Evolutionary conservation across 2,888 invertebrate genomes (phyloP).

Genomic region (Leucoptera coffeella): DNA sequence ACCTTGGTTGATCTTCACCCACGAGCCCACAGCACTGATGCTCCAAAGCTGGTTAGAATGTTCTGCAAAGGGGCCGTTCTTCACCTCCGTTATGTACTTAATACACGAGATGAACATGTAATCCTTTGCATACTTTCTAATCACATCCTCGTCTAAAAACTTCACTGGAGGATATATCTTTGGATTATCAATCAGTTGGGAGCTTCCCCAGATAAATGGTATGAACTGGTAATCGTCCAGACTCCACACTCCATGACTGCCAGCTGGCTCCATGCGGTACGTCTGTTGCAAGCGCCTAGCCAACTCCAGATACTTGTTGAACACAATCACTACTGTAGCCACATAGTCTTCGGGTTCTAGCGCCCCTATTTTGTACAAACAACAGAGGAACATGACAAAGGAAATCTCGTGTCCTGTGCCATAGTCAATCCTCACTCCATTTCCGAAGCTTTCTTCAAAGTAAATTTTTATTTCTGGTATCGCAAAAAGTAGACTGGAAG

Average conservation of each 20-base stretch:
- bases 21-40: constrained; percentile 88
- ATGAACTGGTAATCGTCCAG: constrained; percentile 98
- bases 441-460: constrained; percentile 89
- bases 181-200: constrained; percentile 83
- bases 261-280: constrained; percentile 98
- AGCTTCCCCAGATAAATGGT: constrained; percentile 98
- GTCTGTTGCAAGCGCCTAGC: constrained; percentile 79
- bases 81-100: constrained; percentile 85
- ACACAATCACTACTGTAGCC: constrained; percentile 70
- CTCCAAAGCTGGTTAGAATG: constrained; percentile 99
- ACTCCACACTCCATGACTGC: constrained; percentile 98
- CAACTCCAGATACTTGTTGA: constrained; percentile 79
- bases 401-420: constrained; percentile 98
- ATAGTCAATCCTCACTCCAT: constrained; percentile 95
- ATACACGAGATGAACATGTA: constrained; percentile 93
- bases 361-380: constrained; percentile 83
- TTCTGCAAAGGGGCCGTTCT: constrained; percentile 96
- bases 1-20: constrained; percentile 93
- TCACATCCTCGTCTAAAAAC: constrained; percentile 75
- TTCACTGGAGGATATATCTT: constrained; percentile 74
- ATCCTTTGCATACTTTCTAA: constrained; percentile 64
- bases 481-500: constrained; percentile 57
- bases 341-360: constrained; percentile 69
- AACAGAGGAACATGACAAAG: constrained; percentile 92
- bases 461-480: constrained; percentile 81